A percentile compares a stretch with the other conserved stretches of the same genome.
phyloP scores from a whole-genome alignment of 2,888 invertebrate species.

The Steromphala cineraria region DNA sequence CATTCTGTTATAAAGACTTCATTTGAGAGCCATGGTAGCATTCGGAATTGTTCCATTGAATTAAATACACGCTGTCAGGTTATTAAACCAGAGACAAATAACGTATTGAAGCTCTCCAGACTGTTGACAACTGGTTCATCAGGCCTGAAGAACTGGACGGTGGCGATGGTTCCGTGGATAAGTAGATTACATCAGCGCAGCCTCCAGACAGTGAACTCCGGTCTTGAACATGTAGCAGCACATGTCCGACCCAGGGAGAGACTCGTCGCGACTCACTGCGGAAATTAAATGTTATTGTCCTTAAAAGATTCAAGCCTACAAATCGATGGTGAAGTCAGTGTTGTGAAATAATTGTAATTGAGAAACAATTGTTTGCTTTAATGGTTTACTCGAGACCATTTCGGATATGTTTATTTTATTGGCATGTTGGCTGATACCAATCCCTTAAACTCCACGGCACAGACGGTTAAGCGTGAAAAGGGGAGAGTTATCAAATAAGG shows the following conservation, averaged over 20 bases:
- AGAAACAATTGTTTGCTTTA: slow-evolving; percentile 2
- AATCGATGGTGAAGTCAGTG: neutral
- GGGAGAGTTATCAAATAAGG: neutral
- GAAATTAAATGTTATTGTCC: neutral
- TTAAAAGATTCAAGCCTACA: neutral
- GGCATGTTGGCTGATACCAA: neutral
- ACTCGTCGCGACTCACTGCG: neutral
- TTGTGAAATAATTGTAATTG: slow-evolving; percentile 2
- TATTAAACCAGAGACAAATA: too few relatives aligned
- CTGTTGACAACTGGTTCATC: too few relatives aligned
- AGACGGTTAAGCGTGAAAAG: neutral
- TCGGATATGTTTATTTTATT: slow-evolving; percentile 6
- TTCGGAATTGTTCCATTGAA: too few relatives aligned
- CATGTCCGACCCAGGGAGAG: neutral
- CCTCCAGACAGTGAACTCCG: too few relatives aligned
- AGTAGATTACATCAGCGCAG: too few relatives aligned
- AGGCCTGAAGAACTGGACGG: too few relatives aligned
- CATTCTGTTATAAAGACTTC: too few relatives aligned
- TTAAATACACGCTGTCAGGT: too few relatives aligned
- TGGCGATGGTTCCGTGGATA: too few relatives aligned
- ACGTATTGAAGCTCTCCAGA: too few relatives aligned
- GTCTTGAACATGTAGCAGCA: neutral
- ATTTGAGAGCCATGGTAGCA: too few relatives aligned
- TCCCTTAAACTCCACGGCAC: neutral
- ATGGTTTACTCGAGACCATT: neutral